Percentiles rank a stretch among this genome's conserved stretches.
Evolutionary conservation across 2,113 vertebrate genomes (phyloP).

Genomic region (Burhinus bistriatus): DNA sequence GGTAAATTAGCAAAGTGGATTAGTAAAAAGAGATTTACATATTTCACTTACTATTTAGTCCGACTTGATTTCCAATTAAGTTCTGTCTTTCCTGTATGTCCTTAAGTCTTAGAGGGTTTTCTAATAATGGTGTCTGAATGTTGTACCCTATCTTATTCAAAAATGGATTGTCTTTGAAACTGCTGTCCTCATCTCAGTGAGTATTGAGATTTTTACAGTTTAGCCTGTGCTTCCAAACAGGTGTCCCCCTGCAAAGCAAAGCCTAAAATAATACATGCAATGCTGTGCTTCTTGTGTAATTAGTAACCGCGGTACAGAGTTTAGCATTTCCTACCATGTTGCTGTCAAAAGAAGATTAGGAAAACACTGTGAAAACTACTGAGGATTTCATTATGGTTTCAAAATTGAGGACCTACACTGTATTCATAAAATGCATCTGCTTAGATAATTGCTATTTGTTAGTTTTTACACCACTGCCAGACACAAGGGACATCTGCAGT

Average conservation of each 20-base stretch:
- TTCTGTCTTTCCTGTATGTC: background rate
- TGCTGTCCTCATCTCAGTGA: background rate
- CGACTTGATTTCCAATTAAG: background rate
- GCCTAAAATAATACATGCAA: background rate
- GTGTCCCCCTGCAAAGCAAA: background rate
- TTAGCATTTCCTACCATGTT: background rate
- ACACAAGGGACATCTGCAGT: constrained; percentile 1
- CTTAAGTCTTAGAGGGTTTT: background rate
- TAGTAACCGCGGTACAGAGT: background rate
- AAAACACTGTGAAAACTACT: background rate
- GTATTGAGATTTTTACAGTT: background rate
- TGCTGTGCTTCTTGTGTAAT: background rate
- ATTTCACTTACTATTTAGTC: background rate
- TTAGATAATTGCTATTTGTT: constrained; percentile 16
- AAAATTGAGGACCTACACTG: background rate
- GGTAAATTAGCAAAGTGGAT: background rate
- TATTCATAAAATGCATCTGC: constrained; percentile 1
- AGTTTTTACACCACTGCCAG: background rate
- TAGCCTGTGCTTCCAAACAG: background rate
- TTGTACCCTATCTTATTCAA: background rate
- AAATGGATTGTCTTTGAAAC: background rate
- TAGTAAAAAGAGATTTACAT: background rate
- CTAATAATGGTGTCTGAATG: background rate
- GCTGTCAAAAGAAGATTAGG: background rate
- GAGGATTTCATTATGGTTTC: background rate